These are phyloP conservation scores for Julus scanicus DNA, from an alignment of 2,888 invertebrate species.

Conservation along the genomic window DNA sequence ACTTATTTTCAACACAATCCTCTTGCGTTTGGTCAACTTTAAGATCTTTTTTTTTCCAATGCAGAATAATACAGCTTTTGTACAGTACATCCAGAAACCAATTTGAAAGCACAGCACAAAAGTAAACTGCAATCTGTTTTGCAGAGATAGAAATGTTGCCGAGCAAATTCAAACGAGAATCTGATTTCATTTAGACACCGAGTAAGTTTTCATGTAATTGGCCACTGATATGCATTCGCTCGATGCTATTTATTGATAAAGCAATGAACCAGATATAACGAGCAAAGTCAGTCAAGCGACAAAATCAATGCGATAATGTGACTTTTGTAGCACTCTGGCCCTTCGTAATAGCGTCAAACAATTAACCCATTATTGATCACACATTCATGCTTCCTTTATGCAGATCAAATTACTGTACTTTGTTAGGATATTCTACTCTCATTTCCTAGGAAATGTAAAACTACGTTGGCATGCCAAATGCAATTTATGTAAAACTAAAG, in stretches of 20 bases:
- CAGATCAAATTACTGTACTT: not conserved
- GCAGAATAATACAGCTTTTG: too few species aligned
- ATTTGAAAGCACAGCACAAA: too few species aligned
- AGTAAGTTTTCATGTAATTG: not conserved
- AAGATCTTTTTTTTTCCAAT: too few species aligned
- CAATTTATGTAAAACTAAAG: not conserved
- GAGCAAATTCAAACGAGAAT: not conserved
- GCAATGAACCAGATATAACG: conserved; percentile 9
- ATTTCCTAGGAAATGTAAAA: not conserved
- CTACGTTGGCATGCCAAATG: not conserved
- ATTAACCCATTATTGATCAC: conserved; percentile 14
- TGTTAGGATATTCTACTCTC: not conserved
- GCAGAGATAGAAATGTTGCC: not conserved
- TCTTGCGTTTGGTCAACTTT: too few species aligned
- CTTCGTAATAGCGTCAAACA: not conserved
- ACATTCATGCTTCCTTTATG: not conserved
- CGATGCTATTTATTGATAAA: conserved; percentile 15
- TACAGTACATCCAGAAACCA: too few species aligned
- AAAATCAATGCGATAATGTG: conserved; percentile 11
- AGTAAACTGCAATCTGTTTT: not conserved
- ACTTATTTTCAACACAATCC: too few species aligned
- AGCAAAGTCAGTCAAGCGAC: not conserved
- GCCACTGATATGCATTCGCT: not conserved
- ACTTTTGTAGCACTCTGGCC: not conserved
- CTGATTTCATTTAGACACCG: not conserved